phyloP scores from a whole-genome alignment of 92 coral and sea anemone genomes.

The Epizoanthus ramosus region DNA sequence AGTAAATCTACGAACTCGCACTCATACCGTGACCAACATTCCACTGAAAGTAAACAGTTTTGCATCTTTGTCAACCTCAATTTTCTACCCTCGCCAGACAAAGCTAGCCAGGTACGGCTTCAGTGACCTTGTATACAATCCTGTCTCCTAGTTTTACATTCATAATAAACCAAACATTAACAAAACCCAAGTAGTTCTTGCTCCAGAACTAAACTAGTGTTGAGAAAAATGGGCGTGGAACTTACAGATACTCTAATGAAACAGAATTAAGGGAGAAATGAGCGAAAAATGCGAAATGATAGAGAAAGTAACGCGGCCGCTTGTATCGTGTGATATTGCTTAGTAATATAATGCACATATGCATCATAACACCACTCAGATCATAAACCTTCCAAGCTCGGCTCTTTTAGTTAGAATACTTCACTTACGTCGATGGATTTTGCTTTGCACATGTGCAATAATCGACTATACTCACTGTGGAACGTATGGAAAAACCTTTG shows the following conservation, averaged over 20 bases:
- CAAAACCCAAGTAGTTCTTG: neutral
- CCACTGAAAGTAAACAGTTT: neutral
- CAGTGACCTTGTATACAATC: slow-evolving; percentile 40
- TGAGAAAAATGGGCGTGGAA: slow-evolving; percentile 8
- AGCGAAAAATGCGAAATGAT: neutral
- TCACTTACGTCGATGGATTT: slow-evolving; percentile 13
- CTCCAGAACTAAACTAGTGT: neutral
- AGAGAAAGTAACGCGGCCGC: neutral
- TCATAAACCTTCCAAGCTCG: neutral
- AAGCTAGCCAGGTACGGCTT: neutral
- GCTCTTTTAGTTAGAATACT: neutral
- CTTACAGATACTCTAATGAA: slow-evolving; percentile 41
- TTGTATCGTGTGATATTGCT: slow-evolving; percentile 30
- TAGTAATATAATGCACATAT: slow-evolving; percentile 20
- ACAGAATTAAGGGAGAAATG: neutral
- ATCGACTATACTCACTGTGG: neutral
- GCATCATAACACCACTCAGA: slow-evolving; percentile 7
- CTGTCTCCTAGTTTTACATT: neutral
- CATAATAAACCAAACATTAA: neutral
- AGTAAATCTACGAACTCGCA: neutral
- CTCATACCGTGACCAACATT: neutral
- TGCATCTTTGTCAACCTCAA: too few species aligned
- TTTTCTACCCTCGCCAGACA: neutral
- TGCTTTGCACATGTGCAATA: neutral
- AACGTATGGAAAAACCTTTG: neutral